phyloP scores from a whole-genome alignment of 2,113 vertebrate species.

The Prietella phreatophila region DNA sequence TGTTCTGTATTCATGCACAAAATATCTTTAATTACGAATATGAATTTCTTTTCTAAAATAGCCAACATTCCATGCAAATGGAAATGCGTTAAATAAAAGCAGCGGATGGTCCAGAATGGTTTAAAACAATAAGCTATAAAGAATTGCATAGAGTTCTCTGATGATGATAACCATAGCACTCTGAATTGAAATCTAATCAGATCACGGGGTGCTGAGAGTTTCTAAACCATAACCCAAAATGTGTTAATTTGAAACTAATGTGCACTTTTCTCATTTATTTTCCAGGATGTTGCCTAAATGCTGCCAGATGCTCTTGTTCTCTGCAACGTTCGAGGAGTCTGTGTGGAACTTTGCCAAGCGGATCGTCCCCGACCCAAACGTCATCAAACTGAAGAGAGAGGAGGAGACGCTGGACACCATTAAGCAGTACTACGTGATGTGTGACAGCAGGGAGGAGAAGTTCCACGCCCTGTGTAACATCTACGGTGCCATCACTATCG shows the following conservation, averaged over 20 bases:
- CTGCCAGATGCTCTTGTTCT: conserved; percentile 97
- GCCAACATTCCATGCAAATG: background rate
- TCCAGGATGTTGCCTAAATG: conserved; percentile 84
- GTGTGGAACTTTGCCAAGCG: conserved; percentile 95
- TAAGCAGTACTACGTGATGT: conserved; percentile 93
- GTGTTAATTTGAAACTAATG: background rate
- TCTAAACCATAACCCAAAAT: background rate
- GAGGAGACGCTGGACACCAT: conserved; percentile 97
- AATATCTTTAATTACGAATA: background rate
- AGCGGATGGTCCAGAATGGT: background rate
- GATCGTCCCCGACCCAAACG: conserved; percentile 92
- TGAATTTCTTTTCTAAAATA: background rate
- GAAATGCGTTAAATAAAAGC: background rate
- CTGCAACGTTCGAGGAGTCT: conserved; percentile 92
- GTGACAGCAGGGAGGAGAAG: conserved; percentile 89
- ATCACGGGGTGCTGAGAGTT: too few relatives aligned
- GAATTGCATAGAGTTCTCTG: background rate
- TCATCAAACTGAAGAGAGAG: conserved; percentile 93
- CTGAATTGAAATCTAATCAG: background rate
- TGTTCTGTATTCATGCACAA: background rate
- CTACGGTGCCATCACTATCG: conserved; percentile 90
- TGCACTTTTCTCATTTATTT: background rate
- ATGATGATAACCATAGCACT: background rate
- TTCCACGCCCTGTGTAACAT: conserved; percentile 93
- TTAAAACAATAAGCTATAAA: background rate